Conservation (phyloP, 1,140 invertebrate genomes). For the Megalonaias nervosa region DNA sequence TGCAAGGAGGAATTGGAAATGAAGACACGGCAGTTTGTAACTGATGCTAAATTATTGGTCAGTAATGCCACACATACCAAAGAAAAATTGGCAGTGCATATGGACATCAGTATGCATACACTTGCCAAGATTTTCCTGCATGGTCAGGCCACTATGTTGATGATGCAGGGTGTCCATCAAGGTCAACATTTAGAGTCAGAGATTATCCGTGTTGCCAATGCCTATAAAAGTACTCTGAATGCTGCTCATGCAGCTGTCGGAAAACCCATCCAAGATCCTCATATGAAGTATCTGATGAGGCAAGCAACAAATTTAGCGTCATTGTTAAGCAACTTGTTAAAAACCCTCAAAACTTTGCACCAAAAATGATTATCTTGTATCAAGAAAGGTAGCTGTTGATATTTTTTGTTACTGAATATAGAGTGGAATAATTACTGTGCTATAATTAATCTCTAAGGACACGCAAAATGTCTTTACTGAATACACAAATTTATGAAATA, state of each 20-base stretch:
- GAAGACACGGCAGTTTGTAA: conserved; percentile 86
- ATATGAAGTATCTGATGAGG: conserved; percentile 75
- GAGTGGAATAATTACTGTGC: too few species aligned
- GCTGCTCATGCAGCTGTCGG: conserved; percentile 70
- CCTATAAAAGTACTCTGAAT: conserved; percentile 77
- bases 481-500: too few species aligned
- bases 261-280: conserved; percentile 69
- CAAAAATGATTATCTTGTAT: conserved; percentile 31
- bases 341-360: conserved; percentile 84
- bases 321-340: conserved; percentile 84
- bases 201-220: conserved; percentile 85
- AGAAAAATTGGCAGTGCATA: conserved; percentile 75
- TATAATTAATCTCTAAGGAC: too few species aligned
- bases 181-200: conserved; percentile 85
- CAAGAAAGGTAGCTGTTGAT: too few species aligned
- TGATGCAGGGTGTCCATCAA: conserved; percentile 82
- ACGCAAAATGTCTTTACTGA: too few species aligned
- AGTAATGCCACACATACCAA: conserved; percentile 80
- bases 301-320: conserved; percentile 86
- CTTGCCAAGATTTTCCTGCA: conserved; percentile 69
- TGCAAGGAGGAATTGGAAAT: conserved; percentile 83
- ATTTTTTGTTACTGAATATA: too few species aligned
- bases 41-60: conserved; percentile 86
- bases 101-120: conserved; percentile 63
- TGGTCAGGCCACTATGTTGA: conserved; percentile 71